Evolutionary conservation across 2,113 vertebrate genomes (phyloP).

Genomic region (Marmota monax): DNA sequence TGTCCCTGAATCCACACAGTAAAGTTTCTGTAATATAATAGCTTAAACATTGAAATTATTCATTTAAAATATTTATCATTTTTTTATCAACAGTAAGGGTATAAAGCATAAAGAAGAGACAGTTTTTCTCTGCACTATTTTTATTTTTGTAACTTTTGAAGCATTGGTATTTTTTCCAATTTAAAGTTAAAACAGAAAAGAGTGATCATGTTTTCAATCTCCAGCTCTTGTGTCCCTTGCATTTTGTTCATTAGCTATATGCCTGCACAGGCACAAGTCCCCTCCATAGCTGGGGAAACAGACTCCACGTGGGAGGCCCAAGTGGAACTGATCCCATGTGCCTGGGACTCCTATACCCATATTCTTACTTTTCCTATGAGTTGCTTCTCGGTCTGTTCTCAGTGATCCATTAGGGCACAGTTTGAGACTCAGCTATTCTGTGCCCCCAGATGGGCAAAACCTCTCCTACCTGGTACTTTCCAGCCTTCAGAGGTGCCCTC

Average conservation of each 20-base stretch:
- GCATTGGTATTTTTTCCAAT: neutral
- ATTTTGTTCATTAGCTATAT: accelerated
- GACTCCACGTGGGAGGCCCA: neutral
- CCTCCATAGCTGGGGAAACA: neutral
- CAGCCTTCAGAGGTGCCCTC: neutral
- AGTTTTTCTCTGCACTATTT: neutral
- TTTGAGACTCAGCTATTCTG: neutral
- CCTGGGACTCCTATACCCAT: neutral
- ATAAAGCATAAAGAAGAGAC: neutral
- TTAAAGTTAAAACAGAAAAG: neutral
- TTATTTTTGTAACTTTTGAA: neutral
- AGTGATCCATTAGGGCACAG: neutral
- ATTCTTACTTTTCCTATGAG: neutral
- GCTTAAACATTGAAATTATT: neutral
- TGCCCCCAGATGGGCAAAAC: too few relatives aligned
- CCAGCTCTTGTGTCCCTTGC: neutral
- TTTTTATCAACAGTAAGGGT: neutral
- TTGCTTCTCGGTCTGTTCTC: neutral
- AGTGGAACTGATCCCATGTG: too few relatives aligned
- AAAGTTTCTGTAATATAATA: neutral
- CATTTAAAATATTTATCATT: neutral
- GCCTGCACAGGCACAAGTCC: accelerated
- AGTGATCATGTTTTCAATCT: neutral
- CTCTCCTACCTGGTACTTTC: accelerated
- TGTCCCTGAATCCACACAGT: too few relatives aligned